A percentile compares a stretch with the other conserved stretches of the same genome.
phyloP scores from a whole-genome alignment of 2,797 vertebrate species.

The Micrastur ruficollis region DNA sequence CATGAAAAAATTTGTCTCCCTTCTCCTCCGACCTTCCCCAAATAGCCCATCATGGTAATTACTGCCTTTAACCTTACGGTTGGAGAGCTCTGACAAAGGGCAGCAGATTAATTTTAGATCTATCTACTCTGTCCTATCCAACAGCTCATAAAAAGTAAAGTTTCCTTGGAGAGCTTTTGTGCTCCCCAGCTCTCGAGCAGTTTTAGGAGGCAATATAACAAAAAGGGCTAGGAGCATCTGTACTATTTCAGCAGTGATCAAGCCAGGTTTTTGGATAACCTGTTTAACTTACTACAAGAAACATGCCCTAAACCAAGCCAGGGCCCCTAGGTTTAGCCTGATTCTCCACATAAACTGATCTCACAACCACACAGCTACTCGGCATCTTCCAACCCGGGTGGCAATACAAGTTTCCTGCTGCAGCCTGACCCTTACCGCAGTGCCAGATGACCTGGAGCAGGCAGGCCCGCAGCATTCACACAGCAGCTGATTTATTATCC shows the following conservation, averaged over 20 bases:
- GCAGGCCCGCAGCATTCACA: not conserved
- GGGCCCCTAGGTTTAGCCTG: not conserved
- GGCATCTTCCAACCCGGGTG: not conserved
- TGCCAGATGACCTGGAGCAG: not conserved
- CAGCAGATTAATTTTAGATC: constrained; percentile 31
- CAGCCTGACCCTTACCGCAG: not conserved
- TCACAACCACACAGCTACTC: not conserved
- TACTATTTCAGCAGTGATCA: not conserved
- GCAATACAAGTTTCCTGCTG: not conserved
- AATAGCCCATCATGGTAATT: not conserved
- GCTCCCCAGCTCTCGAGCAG: not conserved
- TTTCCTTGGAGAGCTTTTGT: not conserved
- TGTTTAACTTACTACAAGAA: not conserved
- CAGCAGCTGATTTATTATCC: not conserved
- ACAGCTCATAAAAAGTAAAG: constrained; percentile 31
- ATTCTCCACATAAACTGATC: not conserved
- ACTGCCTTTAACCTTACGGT: not conserved
- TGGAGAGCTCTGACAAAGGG: not conserved
- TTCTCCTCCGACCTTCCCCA: not conserved
- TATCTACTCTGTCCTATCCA: not conserved
- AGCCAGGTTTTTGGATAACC: not conserved
- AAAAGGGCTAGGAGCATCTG: not conserved
- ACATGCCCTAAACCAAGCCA: not conserved
- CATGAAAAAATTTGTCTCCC: not conserved
- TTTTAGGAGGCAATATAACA: constrained; percentile 8